Evolutionary conservation across 2,888 invertebrate species (phyloP).

Genomic region (Tenthredo notha): DNA sequence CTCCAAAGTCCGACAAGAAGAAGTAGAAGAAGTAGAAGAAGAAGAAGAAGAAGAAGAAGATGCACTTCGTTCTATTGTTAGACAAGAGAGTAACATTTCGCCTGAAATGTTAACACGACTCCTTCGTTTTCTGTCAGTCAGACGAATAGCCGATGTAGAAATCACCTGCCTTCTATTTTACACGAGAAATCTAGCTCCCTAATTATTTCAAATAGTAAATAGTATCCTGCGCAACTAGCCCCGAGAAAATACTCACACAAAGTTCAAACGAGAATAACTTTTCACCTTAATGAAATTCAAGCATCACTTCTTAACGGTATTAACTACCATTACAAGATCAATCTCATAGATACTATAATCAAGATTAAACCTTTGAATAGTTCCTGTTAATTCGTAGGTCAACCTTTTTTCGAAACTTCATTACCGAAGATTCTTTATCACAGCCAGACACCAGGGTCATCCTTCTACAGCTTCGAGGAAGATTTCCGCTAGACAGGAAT

Average conservation of each 20-base stretch:
- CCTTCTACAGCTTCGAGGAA: background rate
- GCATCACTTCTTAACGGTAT: background rate
- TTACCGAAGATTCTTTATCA: background rate
- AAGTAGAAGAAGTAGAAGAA: background rate
- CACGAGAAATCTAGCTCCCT: background rate
- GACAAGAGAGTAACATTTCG: conserved; percentile 28
- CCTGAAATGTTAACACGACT: conserved; percentile 65
- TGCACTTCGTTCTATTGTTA: conserved; percentile 47
- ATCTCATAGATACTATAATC: conserved; percentile 25
- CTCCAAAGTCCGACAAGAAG: conserved; percentile 35
- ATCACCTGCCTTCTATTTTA: conserved; percentile 53
- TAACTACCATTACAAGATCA: background rate
- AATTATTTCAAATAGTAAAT: background rate
- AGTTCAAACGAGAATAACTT: background rate
- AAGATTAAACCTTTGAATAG: background rate
- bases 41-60: conserved; percentile 16
- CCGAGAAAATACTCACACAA: background rate
- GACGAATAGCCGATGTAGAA: conserved; percentile 58
- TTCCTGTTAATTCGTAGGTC: background rate
- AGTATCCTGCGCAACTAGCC: background rate
- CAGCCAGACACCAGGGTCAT: background rate
- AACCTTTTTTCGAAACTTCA: background rate
- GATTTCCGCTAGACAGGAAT: background rate
- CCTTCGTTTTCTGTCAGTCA: conserved; percentile 55
- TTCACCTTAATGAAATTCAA: background rate